Evolutionary conservation across 1,140 invertebrate genomes (phyloP), one percentile per base, ranked within the genome.

Genomic region (Grapholita molesta): DNA sequence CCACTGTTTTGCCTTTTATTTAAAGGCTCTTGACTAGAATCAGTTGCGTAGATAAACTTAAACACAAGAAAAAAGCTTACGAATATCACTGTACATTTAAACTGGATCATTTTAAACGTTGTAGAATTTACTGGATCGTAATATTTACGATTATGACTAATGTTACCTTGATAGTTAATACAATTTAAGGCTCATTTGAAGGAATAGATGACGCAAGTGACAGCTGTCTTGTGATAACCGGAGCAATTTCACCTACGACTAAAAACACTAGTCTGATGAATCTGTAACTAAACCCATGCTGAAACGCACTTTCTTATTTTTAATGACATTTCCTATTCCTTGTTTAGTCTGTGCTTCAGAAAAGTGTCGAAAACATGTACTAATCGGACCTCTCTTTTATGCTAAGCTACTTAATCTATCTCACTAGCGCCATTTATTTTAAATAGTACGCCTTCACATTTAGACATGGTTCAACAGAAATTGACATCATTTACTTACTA

Each of bases 401-500:
- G 18, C 55, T 15, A 61, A 6, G 6, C 9, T 15, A 28, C 2
- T 18, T 30, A 7, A 15, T 18, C 0, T 15, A 18, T 7, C 28
- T 30, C 55, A 61, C 55, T 61, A 61, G 55, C 55, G 55, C 55
- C 24, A 32, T n/a, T n/a, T 30, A 61, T 61, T 61, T 30, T 15
- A 28, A 61, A 28, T 61, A 8, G n/a, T 42, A 42, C 32, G 64
- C 64, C 32, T 38, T 38, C 64, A 18, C 64, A 66, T 33, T 42
- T 35, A 38, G 18, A 23, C 35, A 35, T 42, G 6, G 11, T 66
- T 11, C 23, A 35, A 66, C 33, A 30, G 32, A 38, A 61, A 61
- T 61, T 61, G 55, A 30, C 55, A 61, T 61, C 55, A 61, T 61
- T 61, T 61, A 32, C 55, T 15, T 25, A 61, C 55, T 61, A 61